These are phyloP conservation scores for Caenorhabditis inopinata DNA, from an alignment of 1,140 invertebrate species.

Conservation along the genomic window DNA sequence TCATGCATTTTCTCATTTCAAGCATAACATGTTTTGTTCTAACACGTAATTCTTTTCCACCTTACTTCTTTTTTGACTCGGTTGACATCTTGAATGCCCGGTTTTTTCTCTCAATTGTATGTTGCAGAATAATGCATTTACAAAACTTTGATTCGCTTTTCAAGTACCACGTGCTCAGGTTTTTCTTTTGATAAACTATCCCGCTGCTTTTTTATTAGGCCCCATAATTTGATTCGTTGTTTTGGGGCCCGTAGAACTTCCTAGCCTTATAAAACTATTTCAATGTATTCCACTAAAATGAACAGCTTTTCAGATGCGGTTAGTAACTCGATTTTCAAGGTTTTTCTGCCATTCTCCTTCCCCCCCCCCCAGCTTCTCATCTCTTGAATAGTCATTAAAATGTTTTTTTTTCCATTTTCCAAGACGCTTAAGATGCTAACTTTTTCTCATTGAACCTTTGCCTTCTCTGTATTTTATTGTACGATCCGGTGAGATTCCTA, in stretches of 20 bases:
- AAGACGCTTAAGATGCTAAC: background rate
- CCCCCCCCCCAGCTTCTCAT: background rate
- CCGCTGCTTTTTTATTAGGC: background rate
- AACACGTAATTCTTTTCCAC: background rate
- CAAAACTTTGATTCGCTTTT: conserved; percentile 13
- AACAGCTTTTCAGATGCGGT: conserved; percentile 21
- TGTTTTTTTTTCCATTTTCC: background rate
- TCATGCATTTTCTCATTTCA: background rate
- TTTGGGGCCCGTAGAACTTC: background rate
- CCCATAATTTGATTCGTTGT: background rate
- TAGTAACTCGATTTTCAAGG: conserved; percentile 3
- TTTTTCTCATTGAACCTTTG: background rate
- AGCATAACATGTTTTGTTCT: conserved; percentile 25
- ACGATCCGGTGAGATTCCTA: conserved; percentile 5
- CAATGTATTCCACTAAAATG: background rate
- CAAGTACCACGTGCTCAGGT: conserved; percentile 4
- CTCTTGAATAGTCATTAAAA: background rate
- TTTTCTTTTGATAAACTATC: no score
- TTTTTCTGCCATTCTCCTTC: background rate
- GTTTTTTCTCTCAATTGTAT: background rate
- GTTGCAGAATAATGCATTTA: conserved; percentile 17
- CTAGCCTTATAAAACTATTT: conserved; percentile 28
- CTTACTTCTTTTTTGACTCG: no score
- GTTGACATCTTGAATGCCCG: background rate
- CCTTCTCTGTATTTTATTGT: conserved; percentile 1